Percentiles rank a stretch among this genome's conserved stretches.
phyloP scores from a whole-genome alignment of 2,113 vertebrate genomes.

The Etia nguti region DNA sequence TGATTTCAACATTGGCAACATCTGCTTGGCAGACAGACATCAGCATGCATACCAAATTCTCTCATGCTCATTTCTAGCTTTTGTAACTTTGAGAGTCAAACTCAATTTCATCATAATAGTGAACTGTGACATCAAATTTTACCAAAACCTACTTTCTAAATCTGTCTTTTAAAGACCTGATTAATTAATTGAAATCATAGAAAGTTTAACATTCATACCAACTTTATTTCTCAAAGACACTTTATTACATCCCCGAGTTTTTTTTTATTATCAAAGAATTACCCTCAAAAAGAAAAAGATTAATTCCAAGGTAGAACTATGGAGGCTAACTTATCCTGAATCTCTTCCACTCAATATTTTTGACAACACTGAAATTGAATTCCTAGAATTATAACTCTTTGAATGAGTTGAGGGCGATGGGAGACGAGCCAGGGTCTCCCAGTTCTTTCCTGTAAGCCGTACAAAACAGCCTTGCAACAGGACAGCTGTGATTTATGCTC shows the following conservation, averaged over 20 bases:
- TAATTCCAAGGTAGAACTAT: background rate
- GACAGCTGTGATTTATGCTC: background rate
- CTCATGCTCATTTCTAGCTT: background rate
- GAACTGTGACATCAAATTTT: background rate
- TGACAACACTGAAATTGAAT: conserved; percentile 41
- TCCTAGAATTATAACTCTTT: conserved; percentile 10
- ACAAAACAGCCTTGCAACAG: background rate
- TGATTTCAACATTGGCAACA: background rate
- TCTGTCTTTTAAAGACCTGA: background rate
- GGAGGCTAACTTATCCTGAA: background rate
- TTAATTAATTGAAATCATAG: background rate
- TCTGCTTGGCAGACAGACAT: background rate
- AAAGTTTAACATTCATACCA: background rate
- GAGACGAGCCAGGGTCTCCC: background rate
- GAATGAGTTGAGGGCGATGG: background rate
- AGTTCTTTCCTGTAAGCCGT: background rate
- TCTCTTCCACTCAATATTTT: background rate
- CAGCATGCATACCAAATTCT: background rate
- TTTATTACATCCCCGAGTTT: background rate
- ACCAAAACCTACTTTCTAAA: background rate
- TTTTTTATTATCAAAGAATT: background rate
- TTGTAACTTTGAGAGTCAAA: background rate
- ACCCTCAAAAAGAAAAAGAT: background rate
- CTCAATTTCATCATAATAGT: background rate
- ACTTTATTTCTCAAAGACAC: background rate